phyloP scores from a whole-genome alignment of 2,888 invertebrate species.

The Desoria tigrina region DNA sequence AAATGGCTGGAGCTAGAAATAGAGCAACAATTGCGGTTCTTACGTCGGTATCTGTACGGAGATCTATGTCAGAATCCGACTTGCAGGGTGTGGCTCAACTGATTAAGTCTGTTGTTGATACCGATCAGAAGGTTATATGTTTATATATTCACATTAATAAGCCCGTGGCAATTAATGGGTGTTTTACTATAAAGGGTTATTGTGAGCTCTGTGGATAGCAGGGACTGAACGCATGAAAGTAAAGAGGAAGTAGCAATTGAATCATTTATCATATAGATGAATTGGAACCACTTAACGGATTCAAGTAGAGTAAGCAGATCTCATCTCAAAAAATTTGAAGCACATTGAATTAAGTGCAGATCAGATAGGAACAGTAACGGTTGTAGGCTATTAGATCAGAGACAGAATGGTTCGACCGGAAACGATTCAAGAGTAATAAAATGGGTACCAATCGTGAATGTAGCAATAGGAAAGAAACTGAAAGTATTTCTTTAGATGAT shows the following conservation, averaged over 20 bases:
- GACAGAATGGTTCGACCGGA: too few relatives aligned
- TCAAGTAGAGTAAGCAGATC: neutral
- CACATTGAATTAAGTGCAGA: neutral
- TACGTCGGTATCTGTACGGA: slow-evolving; percentile 39
- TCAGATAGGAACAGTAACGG: too few relatives aligned
- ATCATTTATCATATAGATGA: slow-evolving; percentile 8
- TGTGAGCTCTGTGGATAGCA: too few relatives aligned
- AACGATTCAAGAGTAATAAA: too few relatives aligned
- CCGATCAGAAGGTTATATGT: slow-evolving; percentile 35
- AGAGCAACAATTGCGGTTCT: slow-evolving; percentile 47
- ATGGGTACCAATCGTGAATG: neutral
- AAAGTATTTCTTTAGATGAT: neutral
- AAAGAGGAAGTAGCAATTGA: slow-evolving; percentile 20
- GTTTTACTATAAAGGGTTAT: neutral
- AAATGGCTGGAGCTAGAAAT: slow-evolving; percentile 35
- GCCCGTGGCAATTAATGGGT: too few relatives aligned
- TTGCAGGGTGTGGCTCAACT: slow-evolving; percentile 47
- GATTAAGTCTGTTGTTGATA: slow-evolving; percentile 40
- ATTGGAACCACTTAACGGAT: slow-evolving; percentile 10
- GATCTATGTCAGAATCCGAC: slow-evolving; percentile 46
- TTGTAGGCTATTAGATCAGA: too few relatives aligned
- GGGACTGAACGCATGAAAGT: too few relatives aligned
- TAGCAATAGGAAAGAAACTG: neutral
- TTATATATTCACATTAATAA: neutral
- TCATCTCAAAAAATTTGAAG: too few relatives aligned